Evolutionary conservation across 2,113 vertebrate species (phyloP), one percentile per base, ranked within the genome.

Genomic region (Paramormyrops kingsleyae): DNA sequence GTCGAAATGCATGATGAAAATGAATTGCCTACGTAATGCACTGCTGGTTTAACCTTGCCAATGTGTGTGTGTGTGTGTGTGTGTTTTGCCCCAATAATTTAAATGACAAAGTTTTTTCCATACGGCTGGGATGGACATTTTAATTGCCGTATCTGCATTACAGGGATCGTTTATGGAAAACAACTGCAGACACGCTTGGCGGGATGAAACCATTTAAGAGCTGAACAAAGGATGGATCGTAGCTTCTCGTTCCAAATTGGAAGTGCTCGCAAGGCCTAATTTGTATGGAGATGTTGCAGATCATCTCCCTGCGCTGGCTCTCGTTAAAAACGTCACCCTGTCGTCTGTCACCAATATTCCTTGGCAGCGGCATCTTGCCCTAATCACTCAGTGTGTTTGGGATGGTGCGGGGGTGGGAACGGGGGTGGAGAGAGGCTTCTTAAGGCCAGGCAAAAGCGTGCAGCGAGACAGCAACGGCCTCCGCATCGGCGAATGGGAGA

Each of bases 311-410:
- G 56, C 6, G 31, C 42, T 31, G 42, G 31, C n/a, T 83, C 88
- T 49, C 21, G 7, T 46, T 74, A 77, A 88, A 77, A 13, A 62
- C 87, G 85, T 53, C 62, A 87, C 59, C 70, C 85, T 84, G 53
- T 87, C 66, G 31, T 52, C 84, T 66, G 59, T 90, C 62, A 90
- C 56, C 31, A 87, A 21, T 47, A 90, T 74, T 90, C 59, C 59
- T 87, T 24, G 47, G 84, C 85, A 10, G 15, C 35, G 24, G 44
- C 31, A 39, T 85, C 49, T 74, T 80, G 83, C 52, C 89, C 59
- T 50, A 50, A 86, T 53, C 46, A 53, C 50, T 49, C 13, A 21
- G 24, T 19, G 15, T 77, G 47, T 70, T 50, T 74, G 50, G 15
- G 13, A 47, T 74, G 42, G 39, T 44, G 62, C 10, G 7, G 7